A percentile compares a stretch with the other conserved stretches of the same genome.
Evolutionary conservation across 2,888 invertebrate species (phyloP).

Genomic region (Phymatocera aterrima): DNA sequence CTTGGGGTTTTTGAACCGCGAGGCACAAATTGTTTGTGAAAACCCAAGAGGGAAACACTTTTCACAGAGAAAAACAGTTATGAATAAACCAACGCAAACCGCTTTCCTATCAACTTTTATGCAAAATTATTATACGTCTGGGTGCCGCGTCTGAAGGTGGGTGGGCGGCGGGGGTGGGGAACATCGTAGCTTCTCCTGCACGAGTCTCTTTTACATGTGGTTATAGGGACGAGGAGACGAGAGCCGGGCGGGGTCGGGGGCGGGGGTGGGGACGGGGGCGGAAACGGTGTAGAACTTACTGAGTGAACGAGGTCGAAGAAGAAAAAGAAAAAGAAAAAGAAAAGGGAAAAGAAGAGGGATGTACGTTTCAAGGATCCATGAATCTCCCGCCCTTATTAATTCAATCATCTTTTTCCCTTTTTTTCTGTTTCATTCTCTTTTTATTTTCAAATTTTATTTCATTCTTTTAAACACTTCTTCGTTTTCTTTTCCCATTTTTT

Average conservation of each 20-base stretch:
- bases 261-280: neutral
- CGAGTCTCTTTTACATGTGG: too few species aligned
- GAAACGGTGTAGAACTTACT: neutral
- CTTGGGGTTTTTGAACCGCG: too few species aligned
- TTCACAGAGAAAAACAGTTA: conserved; percentile 9
- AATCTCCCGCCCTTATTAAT: too few species aligned
- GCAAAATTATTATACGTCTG: conserved; percentile 6
- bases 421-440: too few species aligned
- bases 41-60: neutral
- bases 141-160: neutral
- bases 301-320: neutral
- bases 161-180: neutral
- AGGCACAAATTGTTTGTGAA: conserved; percentile 3
- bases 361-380: too few species aligned
- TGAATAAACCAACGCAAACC: conserved; percentile 35
- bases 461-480: neutral
- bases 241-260: neutral
- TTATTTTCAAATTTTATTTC: too few species aligned
- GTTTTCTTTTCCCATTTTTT: neutral
- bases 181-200: too few species aligned
- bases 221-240: too few species aligned
- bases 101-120: conserved; percentile 33
- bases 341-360: too few species aligned
- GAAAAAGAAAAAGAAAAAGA: neutral
- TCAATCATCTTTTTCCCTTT: too few species aligned